Conservation (phyloP, 2,888 invertebrate genomes). For the Tetropium fuscum region DNA sequence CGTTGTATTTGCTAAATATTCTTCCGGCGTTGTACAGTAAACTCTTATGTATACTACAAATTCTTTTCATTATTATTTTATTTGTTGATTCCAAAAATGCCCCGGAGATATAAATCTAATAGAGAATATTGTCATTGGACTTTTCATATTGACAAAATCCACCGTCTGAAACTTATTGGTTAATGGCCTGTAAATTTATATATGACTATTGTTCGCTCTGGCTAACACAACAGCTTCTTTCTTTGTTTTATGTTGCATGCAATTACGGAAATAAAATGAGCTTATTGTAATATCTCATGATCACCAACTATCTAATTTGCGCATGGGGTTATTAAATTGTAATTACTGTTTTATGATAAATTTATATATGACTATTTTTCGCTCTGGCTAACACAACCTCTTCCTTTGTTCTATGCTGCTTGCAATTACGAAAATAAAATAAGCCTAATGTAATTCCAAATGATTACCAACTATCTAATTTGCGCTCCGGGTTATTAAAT, state of each 20-base stretch:
- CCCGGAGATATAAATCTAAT: background rate
- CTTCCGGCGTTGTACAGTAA: too few relatives aligned
- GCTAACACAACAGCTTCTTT: too few relatives aligned
- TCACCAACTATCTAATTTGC: too few relatives aligned
- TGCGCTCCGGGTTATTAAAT: background rate
- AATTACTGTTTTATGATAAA: constrained; percentile 10
- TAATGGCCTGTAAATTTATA: constrained; percentile 10
- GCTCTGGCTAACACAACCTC: too few relatives aligned
- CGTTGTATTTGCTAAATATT: too few relatives aligned
- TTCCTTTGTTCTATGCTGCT: too few relatives aligned
- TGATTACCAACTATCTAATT: too few relatives aligned
- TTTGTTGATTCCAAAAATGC: background rate
- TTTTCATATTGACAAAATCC: constrained; percentile 1
- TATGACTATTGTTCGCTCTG: too few relatives aligned
- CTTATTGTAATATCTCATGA: too few relatives aligned
- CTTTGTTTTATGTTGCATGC: too few relatives aligned
- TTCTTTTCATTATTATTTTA: background rate
- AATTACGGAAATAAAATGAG: background rate
- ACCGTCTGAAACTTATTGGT: constrained; percentile 8
- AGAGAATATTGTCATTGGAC: background rate
- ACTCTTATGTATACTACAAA: too few relatives aligned
- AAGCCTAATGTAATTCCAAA: background rate
- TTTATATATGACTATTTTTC: too few relatives aligned
- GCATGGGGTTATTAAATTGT: background rate
- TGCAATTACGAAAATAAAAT: background rate